Evolutionary conservation across 1,140 invertebrate genomes (phyloP), one percentile per base, ranked within the genome.

Genomic region (Panonychus citri): DNA sequence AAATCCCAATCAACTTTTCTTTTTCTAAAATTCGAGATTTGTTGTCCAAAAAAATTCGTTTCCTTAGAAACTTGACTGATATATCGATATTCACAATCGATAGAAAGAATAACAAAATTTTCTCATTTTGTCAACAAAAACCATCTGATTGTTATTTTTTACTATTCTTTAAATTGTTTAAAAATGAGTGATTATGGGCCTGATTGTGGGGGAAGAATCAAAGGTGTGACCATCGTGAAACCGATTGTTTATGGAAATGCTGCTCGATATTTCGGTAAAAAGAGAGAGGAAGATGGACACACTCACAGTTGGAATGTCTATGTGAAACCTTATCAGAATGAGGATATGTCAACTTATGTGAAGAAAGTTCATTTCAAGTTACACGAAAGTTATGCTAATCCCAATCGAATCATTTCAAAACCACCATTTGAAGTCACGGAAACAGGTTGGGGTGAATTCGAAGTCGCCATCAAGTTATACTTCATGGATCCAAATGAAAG

Each of bases 401-500:
- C 82, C 8, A 94, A 89, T 67, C 74, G 93, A 67, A 30, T 95
- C 60, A 74, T 95, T 0, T 82, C 82, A 0, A 90, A 91, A 68
- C 89, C 90, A 3, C 94, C 94, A 0, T 99, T 94, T 69, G 90
- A 97, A 75, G 78, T 99, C 0, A 89, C 82, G 0, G 95, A 99
- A 73, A 98, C 94, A 53, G 95, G 94, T 2, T 99, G 95, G 94
- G 95, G 95, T 64, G 95, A 99, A 73, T 99, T 99, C 73, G 95
- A 98, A 72, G 85, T 98, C 62, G 82, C 89, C 27, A 96, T 98
- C 24, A 96, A 97, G 69, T 88, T 99, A 56, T 91, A 89, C 71
- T 98, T 98, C 66, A 80, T 88, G 66, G 95, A 99, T 75, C 83
- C 86, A 7, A 93, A 90, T 69, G 94, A 60, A 61, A 64, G 58